phyloP scores from a whole-genome alignment of 2,797 vertebrate genomes.

The Perdix hodgsoniae region DNA sequence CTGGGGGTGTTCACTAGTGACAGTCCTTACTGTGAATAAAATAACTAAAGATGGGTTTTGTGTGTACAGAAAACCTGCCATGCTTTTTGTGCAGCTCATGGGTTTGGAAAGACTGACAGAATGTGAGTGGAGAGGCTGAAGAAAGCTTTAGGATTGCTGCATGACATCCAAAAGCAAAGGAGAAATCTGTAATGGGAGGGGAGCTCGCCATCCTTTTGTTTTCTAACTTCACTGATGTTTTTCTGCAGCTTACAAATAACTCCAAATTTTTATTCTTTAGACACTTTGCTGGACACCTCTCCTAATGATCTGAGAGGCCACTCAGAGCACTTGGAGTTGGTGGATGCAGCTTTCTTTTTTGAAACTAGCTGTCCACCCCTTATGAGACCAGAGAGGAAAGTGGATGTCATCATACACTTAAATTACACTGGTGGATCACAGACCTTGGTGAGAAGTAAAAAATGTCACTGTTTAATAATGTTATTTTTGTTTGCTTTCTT shows the following conservation, averaged over 20 bases:
- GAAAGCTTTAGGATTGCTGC: background rate
- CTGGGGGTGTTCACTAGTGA: rapidly evolving
- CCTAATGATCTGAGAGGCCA: conserved; percentile 85
- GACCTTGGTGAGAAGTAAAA: conserved; percentile 69
- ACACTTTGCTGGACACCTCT: conserved; percentile 81
- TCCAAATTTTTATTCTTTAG: conserved; percentile 72
- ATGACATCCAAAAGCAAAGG: rapidly evolving
- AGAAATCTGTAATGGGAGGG: background rate
- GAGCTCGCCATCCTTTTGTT: background rate
- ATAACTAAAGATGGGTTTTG: background rate
- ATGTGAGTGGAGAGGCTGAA: background rate
- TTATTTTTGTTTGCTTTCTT: background rate
- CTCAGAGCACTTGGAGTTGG: conserved; percentile 77
- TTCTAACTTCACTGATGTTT: background rate
- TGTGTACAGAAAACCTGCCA: background rate
- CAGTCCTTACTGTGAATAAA: background rate
- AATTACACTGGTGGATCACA: conserved; percentile 81
- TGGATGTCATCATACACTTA: conserved; percentile 86
- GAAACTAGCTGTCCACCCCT: conserved; percentile 86
- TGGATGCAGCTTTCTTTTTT: conserved; percentile 87
- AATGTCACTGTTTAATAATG: background rate
- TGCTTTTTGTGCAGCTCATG: background rate
- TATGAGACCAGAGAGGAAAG: conserved; percentile 81
- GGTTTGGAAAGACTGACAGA: background rate
- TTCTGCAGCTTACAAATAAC: background rate